A percentile compares a stretch with the other conserved stretches of the same genome.
Conservation (phyloP, 2,797 vertebrate genomes). For the Enteromius viviparus region DNA sequence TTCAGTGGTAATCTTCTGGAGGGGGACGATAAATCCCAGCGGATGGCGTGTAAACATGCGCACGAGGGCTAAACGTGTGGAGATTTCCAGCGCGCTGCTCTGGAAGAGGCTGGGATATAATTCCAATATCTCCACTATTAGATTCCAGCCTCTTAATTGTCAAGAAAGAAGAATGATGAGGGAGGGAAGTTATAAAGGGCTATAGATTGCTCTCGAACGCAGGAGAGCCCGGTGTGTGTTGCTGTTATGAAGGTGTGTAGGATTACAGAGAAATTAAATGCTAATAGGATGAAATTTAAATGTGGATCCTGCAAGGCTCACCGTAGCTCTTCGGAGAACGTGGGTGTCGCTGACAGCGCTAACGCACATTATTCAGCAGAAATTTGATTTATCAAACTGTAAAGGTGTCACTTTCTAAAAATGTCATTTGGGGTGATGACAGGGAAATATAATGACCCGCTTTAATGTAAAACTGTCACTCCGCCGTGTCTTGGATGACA, state of each 20-base stretch:
- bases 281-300: slow-evolving; percentile 83
- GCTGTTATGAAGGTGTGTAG: slow-evolving; percentile 68
- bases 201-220: slow-evolving; percentile 56
- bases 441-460: slow-evolving; percentile 80
- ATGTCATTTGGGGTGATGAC: slow-evolving; percentile 78
- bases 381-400: slow-evolving; percentile 83
- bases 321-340: slow-evolving; percentile 62
- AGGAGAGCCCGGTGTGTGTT: slow-evolving; percentile 39
- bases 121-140: slow-evolving; percentile 81
- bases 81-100: slow-evolving; percentile 71
- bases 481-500: slow-evolving; percentile 58
- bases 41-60: slow-evolving; percentile 51
- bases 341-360: slow-evolving; percentile 71
- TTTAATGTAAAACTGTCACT: slow-evolving; percentile 78
- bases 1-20: slow-evolving; percentile 48
- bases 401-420: slow-evolving; percentile 86
- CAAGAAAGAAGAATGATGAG: slow-evolving; percentile 80
- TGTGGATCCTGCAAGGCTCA: slow-evolving; percentile 74
- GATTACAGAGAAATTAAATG: slow-evolving; percentile 85
- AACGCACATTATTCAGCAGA: slow-evolving; percentile 63
- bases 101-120: slow-evolving; percentile 73
- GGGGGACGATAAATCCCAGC: neutral
- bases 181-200: slow-evolving; percentile 68
- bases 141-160: slow-evolving; percentile 83
- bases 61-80: slow-evolving; percentile 31